phyloP scores from a whole-genome alignment of 1,140 invertebrate species.

The Macrobrachium nipponense region DNA sequence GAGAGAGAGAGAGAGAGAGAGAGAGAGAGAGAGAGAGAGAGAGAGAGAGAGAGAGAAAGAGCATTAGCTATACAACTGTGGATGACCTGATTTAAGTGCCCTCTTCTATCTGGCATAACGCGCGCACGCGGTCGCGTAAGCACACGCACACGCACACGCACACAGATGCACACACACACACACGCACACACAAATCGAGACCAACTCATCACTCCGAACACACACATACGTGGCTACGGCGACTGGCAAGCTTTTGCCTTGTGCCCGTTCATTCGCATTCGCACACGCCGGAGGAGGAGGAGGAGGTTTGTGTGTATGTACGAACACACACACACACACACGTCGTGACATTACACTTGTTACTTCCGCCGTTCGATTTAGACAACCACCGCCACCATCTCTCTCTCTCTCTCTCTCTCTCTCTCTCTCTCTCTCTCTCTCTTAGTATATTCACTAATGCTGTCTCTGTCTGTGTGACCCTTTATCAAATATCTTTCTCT shows the following conservation, averaged over 20 bases:
- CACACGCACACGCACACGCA: too few species aligned
- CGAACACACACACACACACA: background rate
- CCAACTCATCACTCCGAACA: too few species aligned
- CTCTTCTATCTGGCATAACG: too few species aligned
- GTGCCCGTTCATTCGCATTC: too few species aligned
- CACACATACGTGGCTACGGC: too few species aligned
- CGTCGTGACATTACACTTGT: constrained; percentile 2
- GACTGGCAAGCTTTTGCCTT: too few species aligned
- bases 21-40: constrained; percentile 22
- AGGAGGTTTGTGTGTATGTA: constrained; percentile 27
- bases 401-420: background rate
- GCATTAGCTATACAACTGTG: background rate
- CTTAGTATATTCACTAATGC: background rate
- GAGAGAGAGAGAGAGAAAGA: constrained; percentile 22
- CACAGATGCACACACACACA: too few species aligned
- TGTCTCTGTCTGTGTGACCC: background rate
- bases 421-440: background rate
- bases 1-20: constrained; percentile 22
- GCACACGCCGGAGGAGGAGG: background rate
- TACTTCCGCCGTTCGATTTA: background rate
- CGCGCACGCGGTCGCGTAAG: too few species aligned
- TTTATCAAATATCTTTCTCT: background rate
- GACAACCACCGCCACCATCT: background rate
- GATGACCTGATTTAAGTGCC: too few species aligned
- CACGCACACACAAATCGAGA: too few species aligned